Evolutionary conservation across 2,797 vertebrate species (phyloP).

Genomic region (Hydrolagus colliei): DNA sequence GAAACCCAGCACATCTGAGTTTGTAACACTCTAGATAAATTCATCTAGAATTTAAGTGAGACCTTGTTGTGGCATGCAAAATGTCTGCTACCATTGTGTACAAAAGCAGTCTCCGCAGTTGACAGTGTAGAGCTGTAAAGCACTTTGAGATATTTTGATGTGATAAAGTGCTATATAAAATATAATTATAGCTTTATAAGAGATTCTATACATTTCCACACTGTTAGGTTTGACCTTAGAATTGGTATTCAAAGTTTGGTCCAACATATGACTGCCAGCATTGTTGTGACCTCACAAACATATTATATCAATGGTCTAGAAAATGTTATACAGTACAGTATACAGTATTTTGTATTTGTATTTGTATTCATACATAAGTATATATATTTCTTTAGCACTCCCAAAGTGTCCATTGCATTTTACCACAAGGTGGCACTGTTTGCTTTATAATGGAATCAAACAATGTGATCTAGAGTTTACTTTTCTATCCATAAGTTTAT

Average conservation of each 20-base stretch:
- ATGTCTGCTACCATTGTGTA: no score
- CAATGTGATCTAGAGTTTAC: background rate
- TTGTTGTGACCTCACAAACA: background rate
- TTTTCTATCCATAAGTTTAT: background rate
- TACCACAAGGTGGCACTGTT: constrained; percentile 8
- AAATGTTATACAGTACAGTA: background rate
- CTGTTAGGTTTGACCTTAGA: background rate
- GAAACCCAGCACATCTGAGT: no score
- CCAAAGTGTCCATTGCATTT: background rate
- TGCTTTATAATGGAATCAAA: background rate
- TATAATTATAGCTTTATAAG: background rate
- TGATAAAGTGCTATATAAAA: no score
- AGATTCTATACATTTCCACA: background rate
- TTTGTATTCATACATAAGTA: background rate
- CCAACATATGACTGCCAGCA: background rate
- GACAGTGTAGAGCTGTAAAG: no score
- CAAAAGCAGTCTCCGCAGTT: no score
- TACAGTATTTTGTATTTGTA: no score
- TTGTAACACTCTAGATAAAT: no score
- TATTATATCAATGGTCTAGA: background rate
- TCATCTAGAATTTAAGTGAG: no score
- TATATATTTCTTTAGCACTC: no score
- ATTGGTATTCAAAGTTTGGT: background rate
- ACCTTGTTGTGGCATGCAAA: no score
- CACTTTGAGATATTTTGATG: no score